Base-by-base conservation (phyloP, 1,140 invertebrate genomes). In the Drosophila jambulina region DNA sequence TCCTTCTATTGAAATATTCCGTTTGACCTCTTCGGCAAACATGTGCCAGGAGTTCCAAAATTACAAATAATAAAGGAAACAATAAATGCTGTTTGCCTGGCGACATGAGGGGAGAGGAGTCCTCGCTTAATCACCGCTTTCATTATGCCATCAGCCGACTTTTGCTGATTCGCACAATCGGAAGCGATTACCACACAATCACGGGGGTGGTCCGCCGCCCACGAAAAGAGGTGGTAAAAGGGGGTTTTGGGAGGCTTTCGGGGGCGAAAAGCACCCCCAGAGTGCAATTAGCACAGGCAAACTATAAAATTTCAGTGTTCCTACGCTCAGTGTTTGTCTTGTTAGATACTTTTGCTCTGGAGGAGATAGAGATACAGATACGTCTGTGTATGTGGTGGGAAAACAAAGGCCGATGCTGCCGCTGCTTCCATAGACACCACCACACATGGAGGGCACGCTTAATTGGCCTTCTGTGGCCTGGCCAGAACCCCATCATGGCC, bases 121-220 rank as follows among this genome's bases (percentile, higher is more conserved):
- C 43, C 43, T 23, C 34, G 53, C 63, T 84, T 88, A 88, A 88
- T 88, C 85, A 88, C 81, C 40, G 80, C 62, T 83, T 88, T 81
- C 80, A 88, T 81, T 81, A 88, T 77, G 74, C 48, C 48, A n/a
- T 67, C 64, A 72, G 63, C 64, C 80, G 60, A 76, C 72, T 76
- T 76, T 81, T 88, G 84, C 84, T 88, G 84, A 81, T 78, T 88
- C 72, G 69, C 78, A 84, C 84, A 88, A 88, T 84, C 70, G 84
- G 65, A 60, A 71, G 34, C 85, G 85, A 84, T 84, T 88, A 88
- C 78, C 72, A 69, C 70, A 62, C 46, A 77, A 68, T 48, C 46
- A 48, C 21, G 68, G 57, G 34, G 59, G 54, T 42, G 56, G 46
- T 29, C 34, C 25, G 5, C 36, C 3, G 21, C 38, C 13, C 23